A percentile compares a stretch with the other conserved stretches of the same genome.
Evolutionary conservation across 2,797 vertebrate species (phyloP).

Genomic region (Phalanger gymnotis): DNA sequence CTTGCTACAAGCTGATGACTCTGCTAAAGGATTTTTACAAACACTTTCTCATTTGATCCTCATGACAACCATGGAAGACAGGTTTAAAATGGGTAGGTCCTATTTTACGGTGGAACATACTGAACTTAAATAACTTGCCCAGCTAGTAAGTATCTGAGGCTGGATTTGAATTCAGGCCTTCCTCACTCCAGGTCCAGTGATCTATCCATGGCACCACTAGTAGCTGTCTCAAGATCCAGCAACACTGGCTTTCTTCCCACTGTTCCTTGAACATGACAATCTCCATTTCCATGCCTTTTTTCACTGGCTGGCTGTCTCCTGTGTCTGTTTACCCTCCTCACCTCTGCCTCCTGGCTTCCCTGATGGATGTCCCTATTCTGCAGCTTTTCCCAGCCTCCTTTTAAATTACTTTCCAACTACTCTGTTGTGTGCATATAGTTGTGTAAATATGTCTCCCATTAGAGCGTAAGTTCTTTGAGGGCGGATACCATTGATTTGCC

Average conservation of each 20-base stretch:
- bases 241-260: background rate
- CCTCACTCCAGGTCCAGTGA: background rate
- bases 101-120: background rate
- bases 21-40: background rate
- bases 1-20: background rate
- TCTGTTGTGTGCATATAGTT: background rate
- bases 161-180: background rate
- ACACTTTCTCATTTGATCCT: background rate
- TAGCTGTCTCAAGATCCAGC: background rate
- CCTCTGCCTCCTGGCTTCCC: background rate
- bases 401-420: background rate
- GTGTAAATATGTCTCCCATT: background rate
- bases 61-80: background rate
- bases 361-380: background rate
- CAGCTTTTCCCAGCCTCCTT: background rate
- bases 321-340: background rate
- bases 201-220: background rate
- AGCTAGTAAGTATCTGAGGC: background rate
- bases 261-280: background rate
- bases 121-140: background rate
- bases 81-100: background rate
- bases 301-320: background rate
- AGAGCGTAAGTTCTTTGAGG: background rate
- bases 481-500: background rate
- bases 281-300: background rate